phyloP scores from a whole-genome alignment of 2,888 invertebrate species.

The Hanleya hanleyi region DNA sequence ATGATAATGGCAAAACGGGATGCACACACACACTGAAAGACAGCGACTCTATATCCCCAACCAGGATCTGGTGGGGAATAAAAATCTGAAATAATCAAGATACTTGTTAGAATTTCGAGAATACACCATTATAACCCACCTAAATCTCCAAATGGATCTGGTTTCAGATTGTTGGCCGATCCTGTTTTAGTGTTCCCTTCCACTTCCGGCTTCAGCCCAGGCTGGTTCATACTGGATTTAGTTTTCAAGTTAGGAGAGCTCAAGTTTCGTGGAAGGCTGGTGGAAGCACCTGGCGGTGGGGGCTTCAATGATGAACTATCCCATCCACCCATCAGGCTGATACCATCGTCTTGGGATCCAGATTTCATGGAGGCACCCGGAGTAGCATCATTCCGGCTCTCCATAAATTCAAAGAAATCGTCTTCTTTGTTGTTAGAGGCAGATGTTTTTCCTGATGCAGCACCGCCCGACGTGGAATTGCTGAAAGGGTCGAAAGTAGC shows the following conservation, averaged over 20 bases:
- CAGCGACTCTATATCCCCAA: too few species aligned
- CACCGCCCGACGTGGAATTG: neutral
- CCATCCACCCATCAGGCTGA: conserved; percentile 62
- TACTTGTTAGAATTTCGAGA: too few species aligned
- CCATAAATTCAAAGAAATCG: conserved; percentile 54
- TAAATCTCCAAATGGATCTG: conserved; percentile 68
- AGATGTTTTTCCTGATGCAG: neutral
- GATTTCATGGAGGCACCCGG: conserved; percentile 5
- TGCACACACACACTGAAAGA: too few species aligned
- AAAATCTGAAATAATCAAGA: too few species aligned
- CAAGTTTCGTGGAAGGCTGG: conserved; percentile 33
- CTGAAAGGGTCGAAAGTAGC: conserved; percentile 63
- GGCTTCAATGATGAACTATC: conserved; percentile 21
- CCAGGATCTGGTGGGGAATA: too few species aligned
- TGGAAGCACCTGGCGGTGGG: neutral
- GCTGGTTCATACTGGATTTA: neutral
- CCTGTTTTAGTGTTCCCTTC: neutral
- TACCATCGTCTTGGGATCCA: conserved; percentile 30
- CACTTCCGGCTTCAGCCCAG: neutral
- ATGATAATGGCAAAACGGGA: too few species aligned
- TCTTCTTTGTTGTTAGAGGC: conserved; percentile 33
- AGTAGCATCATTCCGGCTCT: conserved; percentile 19
- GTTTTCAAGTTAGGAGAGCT: conserved; percentile 13
- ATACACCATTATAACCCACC: conserved; percentile 54
- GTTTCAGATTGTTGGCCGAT: conserved; percentile 23